phyloP scores from a whole-genome alignment of 2,797 vertebrate species.

The Phataginus tetradactyla region DNA sequence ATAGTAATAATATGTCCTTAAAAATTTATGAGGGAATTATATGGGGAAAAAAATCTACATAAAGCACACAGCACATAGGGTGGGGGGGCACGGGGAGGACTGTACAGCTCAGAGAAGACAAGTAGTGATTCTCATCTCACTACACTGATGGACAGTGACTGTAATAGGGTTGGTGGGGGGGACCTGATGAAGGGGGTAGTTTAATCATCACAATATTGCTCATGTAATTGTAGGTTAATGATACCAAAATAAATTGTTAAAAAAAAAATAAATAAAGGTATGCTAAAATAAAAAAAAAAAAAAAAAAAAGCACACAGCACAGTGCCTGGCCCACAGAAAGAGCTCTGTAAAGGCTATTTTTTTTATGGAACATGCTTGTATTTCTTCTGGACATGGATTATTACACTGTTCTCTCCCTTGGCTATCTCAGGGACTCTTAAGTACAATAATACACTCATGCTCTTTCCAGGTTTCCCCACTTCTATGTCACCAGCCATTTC shows the following conservation, averaged over 20 bases:
- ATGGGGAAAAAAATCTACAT: not conserved
- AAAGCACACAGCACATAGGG: not conserved
- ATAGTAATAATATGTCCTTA: not conserved
- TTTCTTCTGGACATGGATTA: not conserved
- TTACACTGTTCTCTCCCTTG: not conserved
- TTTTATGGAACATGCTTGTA: not conserved
- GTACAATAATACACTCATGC: not conserved
- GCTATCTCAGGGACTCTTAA: not conserved
- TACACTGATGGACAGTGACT: too few species aligned
- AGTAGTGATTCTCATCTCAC: too few species aligned
- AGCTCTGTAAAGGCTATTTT: not conserved
- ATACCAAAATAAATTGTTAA: too few species aligned
- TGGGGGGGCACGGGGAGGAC: too few species aligned
- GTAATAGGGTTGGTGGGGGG: too few species aligned
- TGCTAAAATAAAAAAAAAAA: too few species aligned
- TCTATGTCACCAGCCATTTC: not conserved
- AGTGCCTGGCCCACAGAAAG: not conserved
- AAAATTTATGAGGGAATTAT: not conserved
- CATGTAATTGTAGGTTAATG: too few species aligned
- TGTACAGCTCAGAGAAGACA: too few species aligned
- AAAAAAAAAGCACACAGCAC: not conserved
- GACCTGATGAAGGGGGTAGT: too few species aligned
- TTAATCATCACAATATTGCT: too few species aligned
- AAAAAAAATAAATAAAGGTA: too few species aligned
- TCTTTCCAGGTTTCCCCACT: conserved; percentile 8